Conservation (phyloP, 2,113 vertebrate species). For the Oxyura jamaicensis region DNA sequence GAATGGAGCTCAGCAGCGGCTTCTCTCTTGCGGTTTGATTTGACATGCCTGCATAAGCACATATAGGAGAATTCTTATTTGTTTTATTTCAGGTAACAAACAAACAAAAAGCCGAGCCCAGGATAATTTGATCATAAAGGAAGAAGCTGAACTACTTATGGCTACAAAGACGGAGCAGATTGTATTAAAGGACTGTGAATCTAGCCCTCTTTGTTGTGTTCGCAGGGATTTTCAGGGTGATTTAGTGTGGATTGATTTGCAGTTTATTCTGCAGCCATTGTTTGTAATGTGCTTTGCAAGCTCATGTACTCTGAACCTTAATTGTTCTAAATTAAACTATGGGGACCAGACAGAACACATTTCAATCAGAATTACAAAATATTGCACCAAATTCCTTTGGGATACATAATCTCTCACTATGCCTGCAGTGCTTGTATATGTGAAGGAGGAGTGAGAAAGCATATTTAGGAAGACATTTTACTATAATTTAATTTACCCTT, state of each 20-base stretch:
- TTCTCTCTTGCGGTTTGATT: background rate
- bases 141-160: slow-evolving; percentile 40
- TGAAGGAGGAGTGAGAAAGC: slow-evolving; percentile 61
- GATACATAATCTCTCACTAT: slow-evolving; percentile 59
- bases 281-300: slow-evolving; percentile 84
- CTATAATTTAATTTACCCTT: slow-evolving; percentile 63
- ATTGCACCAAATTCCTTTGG: slow-evolving; percentile 76
- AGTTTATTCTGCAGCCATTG: slow-evolving; percentile 82
- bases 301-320: slow-evolving; percentile 82
- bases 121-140: slow-evolving; percentile 33
- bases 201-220: slow-evolving; percentile 69
- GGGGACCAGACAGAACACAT: slow-evolving; percentile 79
- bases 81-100: slow-evolving; percentile 27
- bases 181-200: slow-evolving; percentile 63
- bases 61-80: background rate
- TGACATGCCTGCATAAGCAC: slow-evolving; percentile 40
- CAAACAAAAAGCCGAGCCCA: background rate
- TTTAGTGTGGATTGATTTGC: slow-evolving; percentile 83
- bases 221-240: slow-evolving; percentile 79
- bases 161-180: slow-evolving; percentile 42
- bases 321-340: slow-evolving; percentile 87
- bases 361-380: slow-evolving; percentile 82
- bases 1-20: background rate
- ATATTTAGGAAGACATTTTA: slow-evolving; percentile 67
- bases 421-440: slow-evolving; percentile 48